Percentiles rank a stretch among this genome's conserved stretches.
phyloP scores from a whole-genome alignment of 2,888 invertebrate genomes.

The Embidobia sp. region DNA sequence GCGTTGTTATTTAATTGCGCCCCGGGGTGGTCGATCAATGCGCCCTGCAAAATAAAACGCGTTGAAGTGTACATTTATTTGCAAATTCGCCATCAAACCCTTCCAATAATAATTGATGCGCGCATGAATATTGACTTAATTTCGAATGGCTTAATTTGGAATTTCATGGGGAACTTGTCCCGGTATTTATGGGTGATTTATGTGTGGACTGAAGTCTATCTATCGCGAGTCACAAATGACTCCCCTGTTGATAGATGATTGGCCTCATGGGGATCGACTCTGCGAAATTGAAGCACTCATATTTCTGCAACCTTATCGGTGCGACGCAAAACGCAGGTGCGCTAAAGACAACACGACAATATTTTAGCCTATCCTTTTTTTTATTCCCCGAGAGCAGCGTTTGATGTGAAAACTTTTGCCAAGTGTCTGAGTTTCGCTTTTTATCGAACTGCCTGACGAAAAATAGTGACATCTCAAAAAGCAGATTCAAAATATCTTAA shows the following conservation, averaged over 20 bases:
- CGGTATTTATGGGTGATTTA: slow-evolving; percentile 37
- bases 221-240: slow-evolving; percentile 31
- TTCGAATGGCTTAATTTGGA: slow-evolving; percentile 22
- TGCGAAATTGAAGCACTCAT: not conserved
- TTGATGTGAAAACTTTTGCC: no score
- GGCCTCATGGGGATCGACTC: slow-evolving; percentile 7
- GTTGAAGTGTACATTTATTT: slow-evolving; percentile 13
- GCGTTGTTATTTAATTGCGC: not conserved
- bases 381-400: no score
- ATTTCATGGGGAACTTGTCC: slow-evolving; percentile 17
- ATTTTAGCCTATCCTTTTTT: no score
- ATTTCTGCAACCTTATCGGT: no score
- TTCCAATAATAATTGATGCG: slow-evolving; percentile 14
- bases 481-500: no score
- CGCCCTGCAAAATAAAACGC: not conserved
- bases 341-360: no score
- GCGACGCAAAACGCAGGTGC: no score
- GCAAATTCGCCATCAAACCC: slow-evolving; percentile 3
- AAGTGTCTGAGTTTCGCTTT: no score
- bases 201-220: slow-evolving; percentile 24
- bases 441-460: no score
- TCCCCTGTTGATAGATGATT: slow-evolving; percentile 41
- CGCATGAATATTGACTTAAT: no score
- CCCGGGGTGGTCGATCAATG: not conserved
- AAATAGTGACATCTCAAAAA: no score